Conservation (phyloP, 2,888 invertebrate genomes). For the Orthosia incerta region DNA sequence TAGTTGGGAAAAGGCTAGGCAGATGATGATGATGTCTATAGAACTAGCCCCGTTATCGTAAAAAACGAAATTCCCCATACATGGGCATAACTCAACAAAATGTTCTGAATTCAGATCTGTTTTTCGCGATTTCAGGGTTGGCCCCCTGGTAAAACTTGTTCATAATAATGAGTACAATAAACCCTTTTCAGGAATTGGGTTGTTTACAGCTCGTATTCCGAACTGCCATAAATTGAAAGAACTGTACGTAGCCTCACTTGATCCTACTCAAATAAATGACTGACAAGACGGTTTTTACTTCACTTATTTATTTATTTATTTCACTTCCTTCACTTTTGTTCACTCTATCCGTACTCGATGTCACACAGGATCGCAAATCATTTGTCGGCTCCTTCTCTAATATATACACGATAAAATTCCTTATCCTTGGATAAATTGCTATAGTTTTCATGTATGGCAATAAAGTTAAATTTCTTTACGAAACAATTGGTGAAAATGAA, state of each 20-base stretch:
- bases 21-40: too few relatives aligned
- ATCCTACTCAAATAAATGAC: constrained; percentile 19
- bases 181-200: too few relatives aligned
- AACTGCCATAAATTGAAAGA: constrained; percentile 3
- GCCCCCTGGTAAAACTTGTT: too few relatives aligned
- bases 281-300: constrained; percentile 2
- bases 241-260: background rate
- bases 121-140: too few relatives aligned
- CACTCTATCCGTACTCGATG: constrained; percentile 30
- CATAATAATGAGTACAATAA: too few relatives aligned
- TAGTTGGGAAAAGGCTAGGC: too few relatives aligned
- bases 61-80: too few relatives aligned
- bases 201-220: too few relatives aligned
- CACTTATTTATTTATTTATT: too few relatives aligned
- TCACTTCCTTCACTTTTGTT: constrained; percentile 12
- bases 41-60: too few relatives aligned
- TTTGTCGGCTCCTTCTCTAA: background rate
- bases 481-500: constrained; percentile 1
- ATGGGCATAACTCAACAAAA: too few relatives aligned
- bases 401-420: background rate
- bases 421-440: constrained; percentile 8
- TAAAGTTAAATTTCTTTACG: constrained; percentile 16
- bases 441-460: constrained; percentile 14
- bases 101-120: too few relatives aligned
- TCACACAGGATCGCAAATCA: background rate